phyloP scores from a whole-genome alignment of 2,888 invertebrate species.

The Cheilosia scutellata region DNA sequence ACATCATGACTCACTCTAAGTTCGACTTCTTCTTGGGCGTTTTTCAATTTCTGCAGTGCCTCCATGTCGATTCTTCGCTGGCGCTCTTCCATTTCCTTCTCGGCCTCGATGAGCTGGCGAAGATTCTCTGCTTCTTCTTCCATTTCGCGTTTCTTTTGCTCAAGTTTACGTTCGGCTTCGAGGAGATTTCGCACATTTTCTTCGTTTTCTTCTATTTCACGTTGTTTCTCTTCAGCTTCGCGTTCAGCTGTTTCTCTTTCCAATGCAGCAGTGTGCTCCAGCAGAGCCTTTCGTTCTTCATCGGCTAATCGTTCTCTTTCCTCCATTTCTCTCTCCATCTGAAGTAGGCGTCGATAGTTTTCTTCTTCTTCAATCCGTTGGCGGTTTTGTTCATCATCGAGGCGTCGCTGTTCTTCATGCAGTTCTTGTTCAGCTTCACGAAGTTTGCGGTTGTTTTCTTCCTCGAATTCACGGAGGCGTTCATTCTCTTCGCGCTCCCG shows the following conservation, averaged over 20 bases:
- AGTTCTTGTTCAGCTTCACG: slow-evolving; percentile 77
- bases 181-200: slow-evolving; percentile 59
- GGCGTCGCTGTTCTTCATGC: slow-evolving; percentile 77
- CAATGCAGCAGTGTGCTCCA: slow-evolving; percentile 33
- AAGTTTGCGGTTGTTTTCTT: slow-evolving; percentile 76
- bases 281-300: slow-evolving; percentile 36
- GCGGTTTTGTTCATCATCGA: slow-evolving; percentile 71
- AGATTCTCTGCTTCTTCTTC: slow-evolving; percentile 66
- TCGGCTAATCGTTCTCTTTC: slow-evolving; percentile 46
- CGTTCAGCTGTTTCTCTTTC: slow-evolving; percentile 50
- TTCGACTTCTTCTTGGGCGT: slow-evolving; percentile 79
- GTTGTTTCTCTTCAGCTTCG: slow-evolving; percentile 47
- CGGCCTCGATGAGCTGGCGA: slow-evolving; percentile 78
- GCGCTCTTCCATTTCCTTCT: slow-evolving; percentile 81
- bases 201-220: slow-evolving; percentile 58
- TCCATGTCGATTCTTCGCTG: slow-evolving; percentile 79
- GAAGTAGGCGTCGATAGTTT: slow-evolving; percentile 80
- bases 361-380: slow-evolving; percentile 75
- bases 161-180: slow-evolving; percentile 57
- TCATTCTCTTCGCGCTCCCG: slow-evolving; percentile 77
- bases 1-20: slow-evolving; percentile 71
- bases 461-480: slow-evolving; percentile 78
- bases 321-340: slow-evolving; percentile 55
- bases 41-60: slow-evolving; percentile 78
- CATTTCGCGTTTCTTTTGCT: slow-evolving; percentile 59